Evolutionary conservation across 2,797 vertebrate genomes (phyloP).

Genomic region (Lagodon rhomboides): DNA sequence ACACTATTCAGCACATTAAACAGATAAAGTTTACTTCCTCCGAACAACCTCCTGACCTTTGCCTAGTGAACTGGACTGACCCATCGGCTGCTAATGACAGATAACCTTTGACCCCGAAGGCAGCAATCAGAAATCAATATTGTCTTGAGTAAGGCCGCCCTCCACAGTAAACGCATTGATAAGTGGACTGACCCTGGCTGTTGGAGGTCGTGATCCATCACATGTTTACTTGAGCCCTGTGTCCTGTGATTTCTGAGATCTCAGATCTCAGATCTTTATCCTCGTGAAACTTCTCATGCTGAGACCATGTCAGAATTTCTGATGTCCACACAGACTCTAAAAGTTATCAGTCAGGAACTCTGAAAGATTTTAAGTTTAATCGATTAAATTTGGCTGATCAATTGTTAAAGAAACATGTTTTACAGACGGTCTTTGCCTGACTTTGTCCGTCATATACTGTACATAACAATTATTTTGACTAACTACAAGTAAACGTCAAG

Average conservation of each 20-base stretch:
- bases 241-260: slow-evolving; percentile 27
- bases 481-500: background rate
- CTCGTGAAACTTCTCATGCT: background rate
- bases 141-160: slow-evolving; percentile 29
- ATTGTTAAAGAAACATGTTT: too few relatives aligned
- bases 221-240: slow-evolving; percentile 54
- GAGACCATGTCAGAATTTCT: slow-evolving; percentile 20
- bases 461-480: background rate
- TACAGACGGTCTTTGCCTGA: too few relatives aligned
- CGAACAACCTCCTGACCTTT: slow-evolving; percentile 42
- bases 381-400: background rate
- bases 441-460: too few relatives aligned
- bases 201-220: slow-evolving; percentile 45
- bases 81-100: slow-evolving; percentile 38
- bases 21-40: slow-evolving; percentile 55
- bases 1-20: slow-evolving; percentile 10
- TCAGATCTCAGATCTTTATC: slow-evolving; percentile 49
- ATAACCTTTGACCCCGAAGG: slow-evolving; percentile 71
- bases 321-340: background rate
- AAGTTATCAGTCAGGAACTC: slow-evolving; percentile 13
- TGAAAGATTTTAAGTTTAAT: background rate
- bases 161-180: slow-evolving; percentile 46
- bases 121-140: slow-evolving; percentile 64
- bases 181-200: slow-evolving; percentile 43
- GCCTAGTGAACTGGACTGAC: slow-evolving; percentile 22